Evolutionary conservation across 2,888 invertebrate genomes (phyloP).

Genomic region (Chrysodeixis includens): DNA sequence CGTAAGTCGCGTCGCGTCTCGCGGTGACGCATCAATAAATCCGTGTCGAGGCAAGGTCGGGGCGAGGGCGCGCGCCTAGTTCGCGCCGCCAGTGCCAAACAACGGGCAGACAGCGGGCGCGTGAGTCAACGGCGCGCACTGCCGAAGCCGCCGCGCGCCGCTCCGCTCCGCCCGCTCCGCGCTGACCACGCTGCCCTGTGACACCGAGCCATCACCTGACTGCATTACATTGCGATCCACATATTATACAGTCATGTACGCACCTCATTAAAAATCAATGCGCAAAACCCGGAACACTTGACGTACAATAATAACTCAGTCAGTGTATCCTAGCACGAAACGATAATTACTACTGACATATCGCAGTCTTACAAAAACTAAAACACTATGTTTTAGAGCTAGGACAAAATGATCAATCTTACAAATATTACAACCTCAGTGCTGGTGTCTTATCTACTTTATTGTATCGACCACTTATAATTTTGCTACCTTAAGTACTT

Average conservation of each 20-base stretch:
- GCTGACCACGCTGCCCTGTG: constrained; percentile 44
- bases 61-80: constrained; percentile 83
- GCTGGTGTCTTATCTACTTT: not conserved
- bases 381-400: no score
- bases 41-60: constrained; percentile 87
- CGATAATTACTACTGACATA: not conserved
- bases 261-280: constrained; percentile 44
- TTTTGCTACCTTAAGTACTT: not conserved
- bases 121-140: constrained; percentile 73
- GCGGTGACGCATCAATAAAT: constrained; percentile 86
- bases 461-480: not conserved
- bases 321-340: not conserved
- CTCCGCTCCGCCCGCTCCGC: constrained; percentile 23
- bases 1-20: constrained; percentile 60
- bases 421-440: not conserved
- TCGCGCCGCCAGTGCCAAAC: constrained; percentile 73
- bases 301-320: not conserved
- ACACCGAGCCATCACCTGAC: constrained; percentile 50
- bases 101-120: constrained; percentile 75
- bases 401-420: no score
- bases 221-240: constrained; percentile 33
- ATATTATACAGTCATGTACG: constrained; percentile 20
- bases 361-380: no score
- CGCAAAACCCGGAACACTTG: constrained; percentile 14
- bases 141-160: constrained; percentile 31